A percentile compares a stretch with the other conserved stretches of the same genome.
Evolutionary conservation across 2,888 invertebrate genomes (phyloP).

Genomic region (Ophion obscuratus): DNA sequence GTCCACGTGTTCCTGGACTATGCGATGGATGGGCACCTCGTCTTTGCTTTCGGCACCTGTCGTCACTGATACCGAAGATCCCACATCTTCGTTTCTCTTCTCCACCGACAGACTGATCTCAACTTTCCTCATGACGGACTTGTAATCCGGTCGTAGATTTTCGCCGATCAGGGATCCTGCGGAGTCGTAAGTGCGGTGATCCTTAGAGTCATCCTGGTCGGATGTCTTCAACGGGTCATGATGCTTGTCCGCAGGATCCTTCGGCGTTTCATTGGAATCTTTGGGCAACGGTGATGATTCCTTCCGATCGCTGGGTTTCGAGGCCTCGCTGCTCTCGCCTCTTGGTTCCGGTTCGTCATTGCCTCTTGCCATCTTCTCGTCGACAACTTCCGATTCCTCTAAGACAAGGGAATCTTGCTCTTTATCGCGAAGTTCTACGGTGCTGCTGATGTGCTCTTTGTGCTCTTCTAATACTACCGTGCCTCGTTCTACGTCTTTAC

Average conservation of each 20-base stretch:
- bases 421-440: conserved; percentile 78
- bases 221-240: conserved; percentile 23
- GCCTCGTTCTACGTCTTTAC: conserved; percentile 80
- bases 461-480: conserved; percentile 83
- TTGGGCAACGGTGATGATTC: conserved; percentile 1
- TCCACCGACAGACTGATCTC: conserved; percentile 79
- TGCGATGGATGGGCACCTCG: conserved; percentile 69
- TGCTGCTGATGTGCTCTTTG: conserved; percentile 80
- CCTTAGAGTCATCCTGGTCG: conserved; percentile 15
- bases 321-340: conserved; percentile 24
- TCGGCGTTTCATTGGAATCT: neutral
- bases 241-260: conserved; percentile 3
- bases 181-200: neutral
- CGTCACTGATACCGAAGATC: conserved; percentile 76
- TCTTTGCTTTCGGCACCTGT: conserved; percentile 75
- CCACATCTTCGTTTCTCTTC: conserved; percentile 72
- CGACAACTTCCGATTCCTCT: conserved; percentile 75
- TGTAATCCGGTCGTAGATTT: conserved; percentile 42
- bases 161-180: conserved; percentile 5
- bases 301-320: conserved; percentile 9
- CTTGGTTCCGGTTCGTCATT: neutral
- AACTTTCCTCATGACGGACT: conserved; percentile 75
- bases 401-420: conserved; percentile 61
- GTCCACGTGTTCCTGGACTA: conserved; percentile 78
- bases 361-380: neutral